Evolutionary conservation across 2,888 invertebrate genomes (phyloP).

Genomic region (Microctonus brassicae): DNA sequence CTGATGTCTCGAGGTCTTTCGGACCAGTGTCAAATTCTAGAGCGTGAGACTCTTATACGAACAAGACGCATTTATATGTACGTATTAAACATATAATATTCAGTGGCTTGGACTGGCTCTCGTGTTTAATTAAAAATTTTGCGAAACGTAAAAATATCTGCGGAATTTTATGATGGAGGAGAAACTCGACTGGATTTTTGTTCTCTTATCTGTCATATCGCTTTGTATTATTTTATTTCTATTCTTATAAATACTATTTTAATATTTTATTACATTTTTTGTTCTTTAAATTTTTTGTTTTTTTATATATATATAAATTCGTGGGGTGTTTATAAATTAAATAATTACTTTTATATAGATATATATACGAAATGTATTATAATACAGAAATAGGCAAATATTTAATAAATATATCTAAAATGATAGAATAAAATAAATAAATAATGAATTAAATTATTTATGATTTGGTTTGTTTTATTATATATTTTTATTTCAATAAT

Average conservation of each 20-base stretch:
- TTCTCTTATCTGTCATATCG: slow-evolving; percentile 37
- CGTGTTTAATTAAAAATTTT: slow-evolving; percentile 47
- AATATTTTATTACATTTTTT: too few relatives aligned
- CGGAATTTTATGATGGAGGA: background rate
- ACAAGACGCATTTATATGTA: slow-evolving; percentile 32
- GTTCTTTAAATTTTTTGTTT: background rate
- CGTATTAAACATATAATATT: too few relatives aligned
- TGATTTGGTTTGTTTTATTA: background rate
- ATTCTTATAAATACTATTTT: too few relatives aligned
- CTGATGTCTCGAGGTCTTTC: slow-evolving; percentile 49
- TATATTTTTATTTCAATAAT: background rate
- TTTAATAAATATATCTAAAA: too few relatives aligned
- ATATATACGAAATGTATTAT: too few relatives aligned
- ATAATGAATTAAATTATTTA: background rate
- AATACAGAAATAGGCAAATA: too few relatives aligned
- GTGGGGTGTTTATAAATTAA: too few relatives aligned
- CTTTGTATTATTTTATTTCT: too few relatives aligned
- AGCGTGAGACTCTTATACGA: slow-evolving; percentile 59
- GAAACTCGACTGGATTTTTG: slow-evolving; percentile 40
- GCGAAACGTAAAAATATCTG: background rate
- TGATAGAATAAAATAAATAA: too few relatives aligned
- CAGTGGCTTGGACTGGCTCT: slow-evolving; percentile 22
- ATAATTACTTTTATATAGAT: too few relatives aligned
- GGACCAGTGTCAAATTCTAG: slow-evolving; percentile 65
- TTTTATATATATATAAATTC: too few relatives aligned